These are phyloP conservation scores for Campopleginae sp. DNA, from an alignment of 2,888 invertebrate genomes.

Conservation along the genomic window DNA sequence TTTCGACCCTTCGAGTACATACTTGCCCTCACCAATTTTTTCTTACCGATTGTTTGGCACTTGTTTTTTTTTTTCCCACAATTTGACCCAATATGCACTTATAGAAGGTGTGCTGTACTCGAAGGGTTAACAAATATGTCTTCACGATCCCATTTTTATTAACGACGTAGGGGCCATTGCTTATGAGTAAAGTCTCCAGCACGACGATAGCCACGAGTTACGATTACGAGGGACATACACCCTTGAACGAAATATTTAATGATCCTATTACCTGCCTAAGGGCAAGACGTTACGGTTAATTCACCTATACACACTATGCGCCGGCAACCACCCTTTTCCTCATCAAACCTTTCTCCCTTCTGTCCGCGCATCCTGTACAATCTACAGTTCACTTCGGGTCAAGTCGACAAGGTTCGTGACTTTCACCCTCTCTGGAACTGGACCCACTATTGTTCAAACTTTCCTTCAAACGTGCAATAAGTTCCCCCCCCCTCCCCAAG, in stretches of 20 bases:
- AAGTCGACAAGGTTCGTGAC: conserved; percentile 11
- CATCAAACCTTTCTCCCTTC: conserved; percentile 27
- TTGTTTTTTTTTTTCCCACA: too few relatives aligned
- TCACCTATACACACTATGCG: conserved; percentile 32
- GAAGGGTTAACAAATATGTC: too few relatives aligned
- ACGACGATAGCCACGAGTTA: background rate
- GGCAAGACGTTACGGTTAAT: conserved; percentile 55
- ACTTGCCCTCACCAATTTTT: too few relatives aligned
- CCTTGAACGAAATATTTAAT: conserved; percentile 60
- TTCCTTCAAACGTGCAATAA: background rate
- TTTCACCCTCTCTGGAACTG: background rate
- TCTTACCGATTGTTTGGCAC: too few relatives aligned
- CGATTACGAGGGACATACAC: conserved; percentile 31
- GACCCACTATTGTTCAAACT: background rate
- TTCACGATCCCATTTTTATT: background rate
- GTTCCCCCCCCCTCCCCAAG: background rate
- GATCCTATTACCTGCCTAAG: conserved; percentile 41
- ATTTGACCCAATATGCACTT: too few relatives aligned
- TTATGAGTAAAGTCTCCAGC: background rate
- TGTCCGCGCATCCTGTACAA: background rate
- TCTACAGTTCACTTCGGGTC: background rate
- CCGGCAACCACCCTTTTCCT: conserved; percentile 64
- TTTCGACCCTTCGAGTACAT: too few relatives aligned
- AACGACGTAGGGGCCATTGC: background rate
- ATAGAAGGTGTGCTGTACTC: too few relatives aligned